These are phyloP conservation scores for Zaprionus lachaisei DNA, from an alignment of 1,140 invertebrate genomes.

Conservation along the genomic window DNA sequence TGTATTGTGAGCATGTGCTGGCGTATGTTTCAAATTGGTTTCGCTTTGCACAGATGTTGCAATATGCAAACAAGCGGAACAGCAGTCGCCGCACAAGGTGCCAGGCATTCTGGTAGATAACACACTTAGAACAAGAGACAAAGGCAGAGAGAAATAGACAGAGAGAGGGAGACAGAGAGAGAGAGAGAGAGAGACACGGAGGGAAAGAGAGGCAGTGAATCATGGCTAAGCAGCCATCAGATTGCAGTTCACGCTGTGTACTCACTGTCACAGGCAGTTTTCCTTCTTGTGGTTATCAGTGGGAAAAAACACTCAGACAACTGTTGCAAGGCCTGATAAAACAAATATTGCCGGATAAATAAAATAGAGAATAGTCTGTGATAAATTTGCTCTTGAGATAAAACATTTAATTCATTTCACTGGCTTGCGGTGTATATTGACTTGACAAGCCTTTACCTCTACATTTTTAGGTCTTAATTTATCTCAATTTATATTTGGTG, in stretches of 20 bases:
- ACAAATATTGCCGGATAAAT: conserved; percentile 35
- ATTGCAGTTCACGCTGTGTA: conserved; percentile 13
- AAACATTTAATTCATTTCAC: conserved; percentile 21
- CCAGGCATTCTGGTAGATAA: conserved; percentile 25
- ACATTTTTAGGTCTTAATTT: background rate
- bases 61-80: conserved; percentile 77
- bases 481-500: background rate
- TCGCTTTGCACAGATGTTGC: conserved; percentile 79
- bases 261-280: conserved; percentile 18
- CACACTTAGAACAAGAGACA: background rate
- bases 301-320: conserved; percentile 16
- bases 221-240: conserved; percentile 19
- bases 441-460: background rate
- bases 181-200: background rate
- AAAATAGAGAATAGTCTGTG: conserved; percentile 5
- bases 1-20: conserved; percentile 56
- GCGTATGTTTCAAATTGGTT: conserved; percentile 72
- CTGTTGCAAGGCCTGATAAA: conserved; percentile 37
- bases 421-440: conserved; percentile 4
- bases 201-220: conserved; percentile 5
- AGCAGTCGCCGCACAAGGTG: conserved; percentile 61
- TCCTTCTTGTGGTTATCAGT: background rate
- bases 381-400: conserved; percentile 1
- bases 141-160: background rate
- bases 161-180: background rate